These are phyloP conservation scores for Pygmarrhopalites habei DNA, from an alignment of 1,140 invertebrate genomes.

Conservation along the genomic window DNA sequence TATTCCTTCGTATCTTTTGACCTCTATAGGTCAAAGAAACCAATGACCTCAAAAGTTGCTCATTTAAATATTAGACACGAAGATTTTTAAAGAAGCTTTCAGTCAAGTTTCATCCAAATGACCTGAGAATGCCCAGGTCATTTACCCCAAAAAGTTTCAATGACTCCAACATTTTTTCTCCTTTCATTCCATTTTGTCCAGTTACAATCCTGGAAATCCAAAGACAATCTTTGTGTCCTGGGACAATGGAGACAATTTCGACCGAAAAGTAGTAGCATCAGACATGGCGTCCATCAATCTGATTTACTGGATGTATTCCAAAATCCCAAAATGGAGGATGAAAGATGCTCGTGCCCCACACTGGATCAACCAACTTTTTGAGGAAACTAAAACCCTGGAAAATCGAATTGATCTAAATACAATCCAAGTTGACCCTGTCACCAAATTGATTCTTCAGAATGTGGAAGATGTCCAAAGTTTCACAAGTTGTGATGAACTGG, in stretches of 20 bases:
- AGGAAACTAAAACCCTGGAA: neutral
- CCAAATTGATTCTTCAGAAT: neutral
- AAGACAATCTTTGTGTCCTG: slow-evolving; percentile 11
- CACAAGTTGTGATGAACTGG: slow-evolving; percentile 12
- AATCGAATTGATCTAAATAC: too few species aligned
- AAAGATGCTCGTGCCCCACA: neutral
- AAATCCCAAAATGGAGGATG: neutral
- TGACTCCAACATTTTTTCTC: too few species aligned
- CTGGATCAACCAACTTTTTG: slow-evolving; percentile 1
- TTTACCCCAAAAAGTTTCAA: too few species aligned
- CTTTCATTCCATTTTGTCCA: neutral
- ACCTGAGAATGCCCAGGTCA: too few species aligned
- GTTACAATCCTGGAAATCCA: neutral
- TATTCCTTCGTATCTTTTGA: too few species aligned
- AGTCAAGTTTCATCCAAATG: too few species aligned
- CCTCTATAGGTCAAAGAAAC: too few species aligned
- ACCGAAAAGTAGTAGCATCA: slow-evolving; percentile 5
- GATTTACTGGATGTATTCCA: slow-evolving; percentile 20
- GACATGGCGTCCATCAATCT: slow-evolving; percentile 3
- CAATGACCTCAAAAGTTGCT: too few species aligned
- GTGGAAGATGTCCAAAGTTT: too few species aligned
- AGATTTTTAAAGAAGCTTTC: too few species aligned
- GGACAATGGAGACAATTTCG: slow-evolving; percentile 21
- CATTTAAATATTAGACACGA: too few species aligned
- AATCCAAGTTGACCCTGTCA: neutral